Conservation (phyloP, 2,888 invertebrate genomes). For the Saturnia pavonia region DNA sequence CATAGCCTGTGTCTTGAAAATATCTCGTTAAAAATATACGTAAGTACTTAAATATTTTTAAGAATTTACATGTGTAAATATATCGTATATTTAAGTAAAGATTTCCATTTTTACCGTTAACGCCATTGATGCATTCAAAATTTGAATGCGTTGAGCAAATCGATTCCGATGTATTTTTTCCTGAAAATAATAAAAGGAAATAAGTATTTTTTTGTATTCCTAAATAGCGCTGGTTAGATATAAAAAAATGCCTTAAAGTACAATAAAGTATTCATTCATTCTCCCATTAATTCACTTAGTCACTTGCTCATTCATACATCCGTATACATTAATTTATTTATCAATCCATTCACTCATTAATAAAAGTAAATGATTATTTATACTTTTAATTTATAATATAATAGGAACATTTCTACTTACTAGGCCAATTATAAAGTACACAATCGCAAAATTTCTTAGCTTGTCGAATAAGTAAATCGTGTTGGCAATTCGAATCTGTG, state of each 20-base stretch:
- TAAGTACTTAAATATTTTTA: not conserved
- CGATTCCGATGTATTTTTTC: conserved; percentile 54
- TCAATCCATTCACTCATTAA: too few relatives aligned
- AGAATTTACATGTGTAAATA: not conserved
- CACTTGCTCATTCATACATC: too few relatives aligned
- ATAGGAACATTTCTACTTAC: conserved; percentile 47
- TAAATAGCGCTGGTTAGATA: too few relatives aligned
- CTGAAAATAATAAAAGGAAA: conserved; percentile 39
- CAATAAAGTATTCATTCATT: too few relatives aligned
- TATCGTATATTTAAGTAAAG: not conserved
- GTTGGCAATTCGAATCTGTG: conserved; percentile 79
- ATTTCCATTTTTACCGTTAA: conserved; percentile 47
- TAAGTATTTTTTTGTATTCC: too few relatives aligned
- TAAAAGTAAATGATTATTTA: too few relatives aligned
- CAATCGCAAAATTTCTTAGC: conserved; percentile 72
- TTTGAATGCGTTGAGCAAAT: conserved; percentile 64
- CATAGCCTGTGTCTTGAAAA: too few relatives aligned
- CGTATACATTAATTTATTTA: too few relatives aligned
- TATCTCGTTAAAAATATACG: too few relatives aligned
- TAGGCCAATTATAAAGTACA: conserved; percentile 69
- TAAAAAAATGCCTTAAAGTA: too few relatives aligned
- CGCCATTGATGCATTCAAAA: conserved; percentile 57
- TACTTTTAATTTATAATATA: too few relatives aligned
- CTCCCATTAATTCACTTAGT: too few relatives aligned
- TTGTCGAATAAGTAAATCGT: conserved; percentile 74